A percentile compares a stretch with the other conserved stretches of the same genome.
Evolutionary conservation across 2,113 vertebrate species (phyloP).

Genomic region (Triplophysa rosa): DNA sequence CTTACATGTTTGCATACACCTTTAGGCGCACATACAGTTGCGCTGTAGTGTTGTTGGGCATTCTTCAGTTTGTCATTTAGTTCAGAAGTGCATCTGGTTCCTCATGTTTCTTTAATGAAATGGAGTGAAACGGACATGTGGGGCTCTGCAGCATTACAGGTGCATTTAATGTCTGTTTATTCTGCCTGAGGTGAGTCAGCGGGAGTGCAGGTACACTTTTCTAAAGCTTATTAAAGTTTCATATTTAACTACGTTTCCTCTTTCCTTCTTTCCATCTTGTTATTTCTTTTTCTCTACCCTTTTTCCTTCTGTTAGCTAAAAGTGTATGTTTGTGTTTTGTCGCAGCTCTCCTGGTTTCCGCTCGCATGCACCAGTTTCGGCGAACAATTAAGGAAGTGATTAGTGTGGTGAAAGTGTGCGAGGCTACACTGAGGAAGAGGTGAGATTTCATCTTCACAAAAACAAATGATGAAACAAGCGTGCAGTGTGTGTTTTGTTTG

Average conservation of each 20-base stretch:
- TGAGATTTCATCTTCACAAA: slow-evolving; percentile 55
- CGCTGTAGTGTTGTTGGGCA: neutral
- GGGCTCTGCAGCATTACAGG: slow-evolving; percentile 8
- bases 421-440: slow-evolving; percentile 91
- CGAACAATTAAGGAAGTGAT: slow-evolving; percentile 93
- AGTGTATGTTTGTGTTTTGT: slow-evolving; percentile 10
- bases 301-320: neutral
- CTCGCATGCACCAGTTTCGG: slow-evolving; percentile 92
- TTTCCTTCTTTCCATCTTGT: neutral
- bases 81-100: slow-evolving; percentile 19
- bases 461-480: neutral
- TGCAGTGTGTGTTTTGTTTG: neutral
- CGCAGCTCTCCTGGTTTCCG: slow-evolving; percentile 90
- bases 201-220: slow-evolving; percentile 28
- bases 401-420: slow-evolving; percentile 93
- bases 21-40: neutral
- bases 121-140: slow-evolving; percentile 6
- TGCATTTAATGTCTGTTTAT: slow-evolving; percentile 28
- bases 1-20: neutral
- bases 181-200: slow-evolving; percentile 32
- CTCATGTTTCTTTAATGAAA: slow-evolving; percentile 40
- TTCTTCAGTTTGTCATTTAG: slow-evolving; percentile 11
- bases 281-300: neutral
- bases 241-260: neutral
- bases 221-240: slow-evolving; percentile 33